These are phyloP conservation scores for Montifringilla adamsi DNA, from an alignment of 2,113 vertebrate species.

Conservation along the genomic window DNA sequence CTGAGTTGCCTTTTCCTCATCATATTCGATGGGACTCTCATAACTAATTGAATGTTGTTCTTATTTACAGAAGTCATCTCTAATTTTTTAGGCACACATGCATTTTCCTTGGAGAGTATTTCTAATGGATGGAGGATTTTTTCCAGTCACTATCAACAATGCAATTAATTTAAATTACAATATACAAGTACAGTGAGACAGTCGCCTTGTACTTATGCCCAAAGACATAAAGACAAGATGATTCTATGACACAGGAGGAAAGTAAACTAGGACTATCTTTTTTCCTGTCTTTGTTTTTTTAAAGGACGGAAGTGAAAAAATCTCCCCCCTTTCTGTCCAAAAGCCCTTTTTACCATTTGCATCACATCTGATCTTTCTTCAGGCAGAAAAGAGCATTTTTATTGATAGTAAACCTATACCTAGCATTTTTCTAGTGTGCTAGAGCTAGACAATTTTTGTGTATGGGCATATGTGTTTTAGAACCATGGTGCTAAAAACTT, in stretches of 20 bases:
- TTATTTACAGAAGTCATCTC: not conserved
- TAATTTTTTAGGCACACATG: conserved; percentile 57
- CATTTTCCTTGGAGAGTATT: conserved; percentile 79
- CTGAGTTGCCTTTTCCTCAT: not conserved
- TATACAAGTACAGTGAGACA: conserved; percentile 73
- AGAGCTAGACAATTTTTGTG: not conserved
- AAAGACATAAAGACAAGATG: not conserved
- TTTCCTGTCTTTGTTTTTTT: not conserved
- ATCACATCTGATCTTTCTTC: not conserved
- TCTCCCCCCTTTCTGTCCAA: not conserved
- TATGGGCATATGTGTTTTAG: not conserved
- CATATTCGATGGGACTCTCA: not conserved
- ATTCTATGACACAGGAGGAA: not conserved
- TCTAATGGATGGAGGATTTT: conserved; percentile 63
- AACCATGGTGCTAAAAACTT: not conserved
- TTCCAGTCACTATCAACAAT: conserved; percentile 68
- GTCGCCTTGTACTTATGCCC: not conserved
- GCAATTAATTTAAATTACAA: conserved; percentile 71
- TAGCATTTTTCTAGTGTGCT: not conserved
- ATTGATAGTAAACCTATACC: not conserved
- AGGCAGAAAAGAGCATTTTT: not conserved
- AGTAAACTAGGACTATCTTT: not conserved
- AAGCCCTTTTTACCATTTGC: not conserved
- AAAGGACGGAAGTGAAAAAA: not conserved
- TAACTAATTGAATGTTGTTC: not conserved